These are phyloP conservation scores for Rhea pennata DNA, from an alignment of 2,113 vertebrate species.

Conservation along the genomic window DNA sequence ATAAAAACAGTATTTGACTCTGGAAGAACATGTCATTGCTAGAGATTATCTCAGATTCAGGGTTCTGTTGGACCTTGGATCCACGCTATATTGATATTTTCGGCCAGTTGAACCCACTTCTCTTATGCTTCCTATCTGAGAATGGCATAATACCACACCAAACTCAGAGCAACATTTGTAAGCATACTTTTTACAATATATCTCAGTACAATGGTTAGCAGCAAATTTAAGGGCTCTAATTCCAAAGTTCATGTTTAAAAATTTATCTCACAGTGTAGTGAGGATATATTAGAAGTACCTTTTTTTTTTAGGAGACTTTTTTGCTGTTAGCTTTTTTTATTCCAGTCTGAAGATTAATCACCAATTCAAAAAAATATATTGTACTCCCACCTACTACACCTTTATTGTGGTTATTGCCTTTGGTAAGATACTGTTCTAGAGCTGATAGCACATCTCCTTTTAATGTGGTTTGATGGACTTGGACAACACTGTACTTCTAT, in stretches of 20 bases:
- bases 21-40: neutral
- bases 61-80: neutral
- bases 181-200: no score
- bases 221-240: conserved; percentile 50
- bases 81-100: neutral
- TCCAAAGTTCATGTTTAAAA: conserved; percentile 51
- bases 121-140: neutral
- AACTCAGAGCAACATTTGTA: neutral
- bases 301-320: neutral
- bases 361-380: neutral
- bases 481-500: neutral
- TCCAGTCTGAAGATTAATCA: neutral
- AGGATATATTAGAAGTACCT: neutral
- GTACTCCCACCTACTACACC: no score
- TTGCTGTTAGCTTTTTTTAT: neutral
- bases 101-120: neutral
- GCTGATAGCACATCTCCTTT: accelerated
- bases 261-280: neutral
- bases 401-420: neutral
- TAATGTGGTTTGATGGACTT: neutral
- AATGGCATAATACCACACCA: neutral
- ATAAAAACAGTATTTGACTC: neutral
- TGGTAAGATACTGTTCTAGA: neutral
- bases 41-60: neutral
- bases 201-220: neutral